Evolutionary conservation across 2,113 vertebrate species (phyloP).

Genomic region (Notarius quadriscutis): DNA sequence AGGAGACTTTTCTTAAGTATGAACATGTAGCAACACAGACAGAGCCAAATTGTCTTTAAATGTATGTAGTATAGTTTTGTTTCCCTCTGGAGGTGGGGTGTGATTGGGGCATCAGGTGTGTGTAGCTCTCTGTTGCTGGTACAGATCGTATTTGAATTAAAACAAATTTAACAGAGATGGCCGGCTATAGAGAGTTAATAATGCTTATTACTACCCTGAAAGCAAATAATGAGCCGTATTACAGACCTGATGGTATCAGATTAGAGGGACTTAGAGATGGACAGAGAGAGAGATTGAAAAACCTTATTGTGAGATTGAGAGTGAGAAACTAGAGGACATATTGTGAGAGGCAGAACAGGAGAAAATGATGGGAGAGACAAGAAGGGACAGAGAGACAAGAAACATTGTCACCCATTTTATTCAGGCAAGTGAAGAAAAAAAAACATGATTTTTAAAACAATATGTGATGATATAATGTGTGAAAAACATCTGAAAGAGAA

Average conservation of each 20-base stretch:
- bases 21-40: neutral
- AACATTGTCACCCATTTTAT: neutral
- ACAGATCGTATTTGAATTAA: constrained; percentile 58
- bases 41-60: neutral
- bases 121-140: neutral
- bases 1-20: neutral
- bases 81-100: neutral
- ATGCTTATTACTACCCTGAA: constrained; percentile 65
- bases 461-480: neutral
- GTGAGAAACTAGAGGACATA: neutral
- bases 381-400: neutral
- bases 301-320: neutral
- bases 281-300: constrained; percentile 29
- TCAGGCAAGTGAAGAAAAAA: neutral
- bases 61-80: neutral
- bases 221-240: constrained; percentile 72
- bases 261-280: constrained; percentile 65
- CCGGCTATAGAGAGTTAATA: constrained; percentile 61
- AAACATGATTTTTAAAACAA: neutral
- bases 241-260: constrained; percentile 73
- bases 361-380: neutral
- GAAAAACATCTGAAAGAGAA: neutral
- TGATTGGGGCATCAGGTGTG: neutral
- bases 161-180: constrained; percentile 62
- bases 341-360: neutral